phyloP scores from a whole-genome alignment of 2,113 vertebrate genomes.

The Anthoscopus minutus region DNA sequence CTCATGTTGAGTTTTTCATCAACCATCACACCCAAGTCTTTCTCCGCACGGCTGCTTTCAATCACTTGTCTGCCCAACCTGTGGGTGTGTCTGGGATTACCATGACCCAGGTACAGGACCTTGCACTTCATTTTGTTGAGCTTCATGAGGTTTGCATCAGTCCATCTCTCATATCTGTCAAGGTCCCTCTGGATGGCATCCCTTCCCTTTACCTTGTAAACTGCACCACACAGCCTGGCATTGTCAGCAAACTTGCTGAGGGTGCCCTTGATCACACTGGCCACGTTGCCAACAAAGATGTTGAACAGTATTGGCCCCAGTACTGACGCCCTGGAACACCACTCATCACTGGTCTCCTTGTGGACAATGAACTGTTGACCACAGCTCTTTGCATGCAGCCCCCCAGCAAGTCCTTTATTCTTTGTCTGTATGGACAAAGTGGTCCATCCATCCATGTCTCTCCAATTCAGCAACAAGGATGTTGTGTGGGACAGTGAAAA shows the following conservation, averaged over 20 bases:
- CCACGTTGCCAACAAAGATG: neutral
- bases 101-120: neutral
- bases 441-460: neutral
- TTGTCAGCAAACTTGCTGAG: neutral
- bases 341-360: neutral
- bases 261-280: neutral
- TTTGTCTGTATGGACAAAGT: neutral
- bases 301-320: neutral
- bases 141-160: neutral
- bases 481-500: neutral
- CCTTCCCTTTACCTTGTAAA: neutral
- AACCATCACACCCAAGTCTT: neutral
- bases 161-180: neutral
- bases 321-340: neutral
- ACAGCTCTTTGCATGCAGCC: neutral
- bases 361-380: neutral
- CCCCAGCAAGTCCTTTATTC: neutral
- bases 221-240: neutral
- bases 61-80: neutral
- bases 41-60: neutral
- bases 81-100: neutral
- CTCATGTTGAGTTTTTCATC: neutral
- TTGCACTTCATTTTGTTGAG: too few species aligned
- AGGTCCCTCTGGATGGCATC: neutral
- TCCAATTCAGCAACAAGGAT: neutral